Evolutionary conservation across 2,888 invertebrate genomes (phyloP).

Genomic region (Deilephila elpenor): DNA sequence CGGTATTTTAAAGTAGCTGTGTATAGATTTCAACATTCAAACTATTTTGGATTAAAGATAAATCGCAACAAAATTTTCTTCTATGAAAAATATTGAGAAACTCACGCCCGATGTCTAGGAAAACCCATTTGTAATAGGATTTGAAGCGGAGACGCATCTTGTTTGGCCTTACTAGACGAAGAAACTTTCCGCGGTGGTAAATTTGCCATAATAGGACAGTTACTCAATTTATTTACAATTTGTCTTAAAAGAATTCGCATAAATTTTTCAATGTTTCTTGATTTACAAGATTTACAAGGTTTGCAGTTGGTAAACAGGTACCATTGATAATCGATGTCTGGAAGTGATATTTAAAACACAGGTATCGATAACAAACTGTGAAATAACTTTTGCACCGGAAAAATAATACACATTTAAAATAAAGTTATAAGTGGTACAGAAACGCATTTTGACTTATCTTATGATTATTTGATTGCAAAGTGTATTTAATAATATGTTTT

Average conservation of each 20-base stretch:
- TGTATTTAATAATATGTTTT: no score
- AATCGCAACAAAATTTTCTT: not conserved
- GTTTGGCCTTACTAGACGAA: slow-evolving; percentile 89
- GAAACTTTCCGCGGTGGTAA: slow-evolving; percentile 91
- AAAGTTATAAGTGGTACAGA: no score
- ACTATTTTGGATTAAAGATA: no score
- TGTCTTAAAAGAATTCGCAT: slow-evolving; percentile 2
- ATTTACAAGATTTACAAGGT: not conserved
- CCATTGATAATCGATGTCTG: not conserved
- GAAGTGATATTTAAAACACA: not conserved
- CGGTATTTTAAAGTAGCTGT: no score
- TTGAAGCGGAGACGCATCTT: slow-evolving; percentile 90
- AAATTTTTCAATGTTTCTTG: not conserved
- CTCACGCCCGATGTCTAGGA: slow-evolving; percentile 94
- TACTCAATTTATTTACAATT: not conserved
- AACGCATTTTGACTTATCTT: no score
- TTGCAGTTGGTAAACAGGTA: slow-evolving; percentile 16
- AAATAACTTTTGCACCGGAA: not conserved
- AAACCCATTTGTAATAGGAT: slow-evolving; percentile 95
- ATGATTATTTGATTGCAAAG: no score
- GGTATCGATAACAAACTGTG: not conserved
- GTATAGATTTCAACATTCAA: no score
- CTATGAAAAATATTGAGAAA: slow-evolving; percentile 45
- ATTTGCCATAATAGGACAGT: slow-evolving; percentile 85
- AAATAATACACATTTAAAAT: no score